Base-by-base conservation (phyloP, 2,797 vertebrate species). In the Arrhamphus sclerolepis region DNA sequence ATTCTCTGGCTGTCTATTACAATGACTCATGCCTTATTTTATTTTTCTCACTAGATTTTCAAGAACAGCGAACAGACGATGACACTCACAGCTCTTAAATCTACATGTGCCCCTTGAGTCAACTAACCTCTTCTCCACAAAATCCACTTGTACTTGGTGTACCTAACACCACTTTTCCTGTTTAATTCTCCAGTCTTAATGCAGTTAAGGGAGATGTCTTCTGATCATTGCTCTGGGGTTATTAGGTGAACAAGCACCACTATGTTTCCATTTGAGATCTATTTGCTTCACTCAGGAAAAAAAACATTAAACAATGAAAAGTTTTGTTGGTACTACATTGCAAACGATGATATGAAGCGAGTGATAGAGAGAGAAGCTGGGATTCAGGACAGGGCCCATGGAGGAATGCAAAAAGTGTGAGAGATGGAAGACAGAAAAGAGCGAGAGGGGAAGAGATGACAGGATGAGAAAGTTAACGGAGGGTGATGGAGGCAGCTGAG, bases 401-500 rank as follows among this genome's bases (percentile, higher is more conserved):
- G 83, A 88, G 84, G 74, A 79, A 87, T 78, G 62, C 44, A 42
- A 81, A n/a, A 76, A 65, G 75, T 80, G 75, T 75, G 70, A 81
- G 70, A 73, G 72, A 84, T 78, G 52, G 80, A 83, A 85, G 72
- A 86, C 65, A 78, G 81, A 84, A 83, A 14, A 86, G 70, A 83
- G 75, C 46, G 60, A 81, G 75, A 75, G 77, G 64, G 70, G 70
- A 77, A 81, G 80, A 83, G 80, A 84, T 68, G 85, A 83, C 84
- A 82, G 87, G 89, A 89, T 86, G 84, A 88, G 89, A 88, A 88
- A 90, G 89, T 90, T 90, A 91, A 89, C 87, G 79, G 89, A 90
- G 91, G 87, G 89, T 89, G 89, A 89, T 89, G 81, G 87, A 91
- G 78, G 90, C 90, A 91, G 91, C 87, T 83, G 88, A 90, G 87